phyloP scores from a whole-genome alignment of 2,888 invertebrate species.

The Craniophora ligustri region DNA sequence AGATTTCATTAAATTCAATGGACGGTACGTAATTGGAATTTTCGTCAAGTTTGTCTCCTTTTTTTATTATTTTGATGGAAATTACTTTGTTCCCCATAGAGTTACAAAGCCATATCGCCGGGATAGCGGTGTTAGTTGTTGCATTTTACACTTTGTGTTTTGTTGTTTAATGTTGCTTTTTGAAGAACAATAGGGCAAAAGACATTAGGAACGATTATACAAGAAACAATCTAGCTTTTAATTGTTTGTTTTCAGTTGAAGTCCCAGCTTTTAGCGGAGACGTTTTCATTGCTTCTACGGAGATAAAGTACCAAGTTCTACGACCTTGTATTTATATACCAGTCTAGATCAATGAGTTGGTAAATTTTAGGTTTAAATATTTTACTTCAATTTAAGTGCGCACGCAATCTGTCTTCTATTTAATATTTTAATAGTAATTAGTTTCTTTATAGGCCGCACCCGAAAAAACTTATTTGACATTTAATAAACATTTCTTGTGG shows the following conservation, averaged over 20 bases:
- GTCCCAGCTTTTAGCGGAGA: not conserved
- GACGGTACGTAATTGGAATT: slow-evolving; percentile 69
- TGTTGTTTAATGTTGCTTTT: slow-evolving; percentile 18
- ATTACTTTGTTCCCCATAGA: slow-evolving; percentile 51
- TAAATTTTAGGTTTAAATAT: too few species aligned
- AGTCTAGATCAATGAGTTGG: too few species aligned
- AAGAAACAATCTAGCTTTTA: not conserved
- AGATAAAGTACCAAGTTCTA: not conserved
- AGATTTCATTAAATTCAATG: slow-evolving; percentile 78
- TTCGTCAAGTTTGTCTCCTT: slow-evolving; percentile 52
- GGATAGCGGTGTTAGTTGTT: slow-evolving; percentile 38
- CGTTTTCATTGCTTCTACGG: not conserved
- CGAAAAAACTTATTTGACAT: too few species aligned
- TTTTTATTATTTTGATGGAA: slow-evolving; percentile 52
- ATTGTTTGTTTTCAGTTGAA: not conserved
- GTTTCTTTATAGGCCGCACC: too few species aligned
- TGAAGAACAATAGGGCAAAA: slow-evolving; percentile 5
- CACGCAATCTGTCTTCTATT: too few species aligned
- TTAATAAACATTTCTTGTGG: too few species aligned
- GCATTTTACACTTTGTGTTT: slow-evolving; percentile 12
- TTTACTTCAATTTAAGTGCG: too few species aligned
- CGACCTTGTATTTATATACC: not conserved
- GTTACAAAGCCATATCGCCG: slow-evolving; percentile 15
- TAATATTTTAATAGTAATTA: too few species aligned
- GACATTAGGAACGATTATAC: slow-evolving; percentile 2